phyloP scores from a whole-genome alignment of 2,888 invertebrate species.

The Limnephilus rhombicus region DNA sequence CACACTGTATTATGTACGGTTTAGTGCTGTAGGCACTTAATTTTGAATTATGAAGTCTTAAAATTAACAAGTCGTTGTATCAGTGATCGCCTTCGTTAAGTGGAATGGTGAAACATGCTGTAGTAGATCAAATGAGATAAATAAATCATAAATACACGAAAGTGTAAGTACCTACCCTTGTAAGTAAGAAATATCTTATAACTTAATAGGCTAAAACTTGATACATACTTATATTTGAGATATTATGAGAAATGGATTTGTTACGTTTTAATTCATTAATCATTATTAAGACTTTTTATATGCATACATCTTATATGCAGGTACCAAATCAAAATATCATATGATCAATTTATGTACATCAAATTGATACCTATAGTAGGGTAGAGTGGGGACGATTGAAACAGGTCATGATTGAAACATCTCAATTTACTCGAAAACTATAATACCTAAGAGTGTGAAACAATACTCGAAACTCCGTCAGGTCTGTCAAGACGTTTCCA shows the following conservation, averaged over 20 bases:
- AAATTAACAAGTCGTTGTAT: slow-evolving; percentile 60
- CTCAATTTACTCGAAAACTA: too few species aligned
- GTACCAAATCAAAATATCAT: too few species aligned
- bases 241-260: not conserved
- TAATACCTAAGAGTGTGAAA: too few species aligned
- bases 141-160: not conserved
- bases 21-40: slow-evolving; percentile 46
- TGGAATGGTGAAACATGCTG: slow-evolving; percentile 8
- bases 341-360: too few species aligned
- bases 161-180: not conserved
- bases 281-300: too few species aligned
- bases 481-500: too few species aligned
- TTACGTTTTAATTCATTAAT: too few species aligned
- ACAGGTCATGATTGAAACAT: too few species aligned
- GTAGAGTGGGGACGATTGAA: too few species aligned
- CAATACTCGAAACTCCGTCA: too few species aligned
- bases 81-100: slow-evolving; percentile 35
- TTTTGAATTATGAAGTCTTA: slow-evolving; percentile 56
- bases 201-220: not conserved
- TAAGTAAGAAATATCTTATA: not conserved
- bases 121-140: not conserved
- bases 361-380: too few species aligned
- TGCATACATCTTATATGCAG: too few species aligned
- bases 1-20: not conserved
- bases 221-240: not conserved